Evolutionary conservation across 1,140 invertebrate species (phyloP), one percentile per base, ranked within the genome.

Genomic region (Brachionus calyciflorus): DNA sequence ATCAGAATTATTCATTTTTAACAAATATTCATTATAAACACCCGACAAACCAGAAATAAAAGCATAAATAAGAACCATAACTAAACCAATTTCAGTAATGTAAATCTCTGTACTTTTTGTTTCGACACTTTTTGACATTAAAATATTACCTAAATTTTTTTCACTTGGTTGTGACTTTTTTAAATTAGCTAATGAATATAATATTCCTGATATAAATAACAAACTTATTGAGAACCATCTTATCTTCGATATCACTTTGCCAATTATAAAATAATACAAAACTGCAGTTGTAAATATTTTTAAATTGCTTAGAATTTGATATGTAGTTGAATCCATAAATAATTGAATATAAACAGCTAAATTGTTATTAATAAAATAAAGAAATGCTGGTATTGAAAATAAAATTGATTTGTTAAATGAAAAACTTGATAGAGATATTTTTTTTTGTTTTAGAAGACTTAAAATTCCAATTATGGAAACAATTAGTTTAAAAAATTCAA

Each of bases 281-380:
- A 84, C 37, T 33, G 82, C 83, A 49, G 84, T 85, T 12, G 80
- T 79, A 1, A 81, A 79, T 63, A 85, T 84, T 78, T 85, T 85
- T 49, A 85, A 63, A 78, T 85, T 85, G 26, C 81, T 79, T 49
- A 84, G 76, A 2, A 84, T 79, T 82, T 84, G 83, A 57, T 83
- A 85, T 17, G 84, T 82, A 19, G 84, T 81, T 17, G 84, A 82
- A 70, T 85, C 84, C 84, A 85, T 85, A 19, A 84, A 79, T 6
- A 80, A 53, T 55, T 85, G 83, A 79, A 85, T 83, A 60, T 83
- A 79, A n/a, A n/a, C n/a, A n/a, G n/a, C n/a, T n/a, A n/a, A n/a
- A n/a, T n/a, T n/a, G n/a, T n/a, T n/a, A n/a, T n/a, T n/a, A n/a
- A n/a, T n/a, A n/a, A n/a, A n/a, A n/a, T n/a, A n/a, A n/a, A n/a